A percentile compares a stretch with the other conserved stretches of the same genome.
Evolutionary conservation across 2,888 invertebrate species (phyloP).

Genomic region (Arrhopalites spinosus): DNA sequence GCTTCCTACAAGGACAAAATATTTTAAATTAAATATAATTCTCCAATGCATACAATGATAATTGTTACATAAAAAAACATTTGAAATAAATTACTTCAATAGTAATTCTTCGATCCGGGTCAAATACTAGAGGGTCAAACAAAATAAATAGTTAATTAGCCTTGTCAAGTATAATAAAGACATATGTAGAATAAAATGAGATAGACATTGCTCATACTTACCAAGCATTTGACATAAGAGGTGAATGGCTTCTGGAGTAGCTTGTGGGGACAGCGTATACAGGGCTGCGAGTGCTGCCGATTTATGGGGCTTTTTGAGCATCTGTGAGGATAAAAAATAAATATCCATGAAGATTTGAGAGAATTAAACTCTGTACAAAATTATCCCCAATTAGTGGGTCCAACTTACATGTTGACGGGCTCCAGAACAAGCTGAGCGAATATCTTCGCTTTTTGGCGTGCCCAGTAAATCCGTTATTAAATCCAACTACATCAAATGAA

Average conservation of each 20-base stretch:
- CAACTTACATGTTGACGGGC: slow-evolving; percentile 74
- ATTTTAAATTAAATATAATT: background rate
- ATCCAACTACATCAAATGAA: slow-evolving; percentile 73
- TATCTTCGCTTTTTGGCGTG: slow-evolving; percentile 92
- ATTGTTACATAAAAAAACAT: background rate
- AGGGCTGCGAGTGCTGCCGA: slow-evolving; percentile 85
- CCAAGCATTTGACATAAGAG: slow-evolving; percentile 95
- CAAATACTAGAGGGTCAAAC: no score
- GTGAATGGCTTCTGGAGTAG: slow-evolving; percentile 97
- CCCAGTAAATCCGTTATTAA: slow-evolving; percentile 96
- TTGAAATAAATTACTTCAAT: slow-evolving; percentile 65
- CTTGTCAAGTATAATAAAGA: no score
- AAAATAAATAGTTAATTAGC: no score
- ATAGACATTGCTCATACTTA: no score
- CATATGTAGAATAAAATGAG: no score
- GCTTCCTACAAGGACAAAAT: slow-evolving; percentile 67
- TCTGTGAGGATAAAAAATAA: no score
- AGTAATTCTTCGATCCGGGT: slow-evolving; percentile 92
- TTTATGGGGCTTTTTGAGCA: slow-evolving; percentile 84
- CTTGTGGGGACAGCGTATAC: slow-evolving; percentile 89
- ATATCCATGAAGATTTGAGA: no score
- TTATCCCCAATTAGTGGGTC: no score
- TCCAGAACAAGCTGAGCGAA: slow-evolving; percentile 96
- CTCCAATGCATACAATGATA: background rate
- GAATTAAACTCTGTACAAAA: no score